These are phyloP conservation scores for Sphyrna mokarran DNA, from an alignment of 2,113 vertebrate species.

Conservation along the genomic window DNA sequence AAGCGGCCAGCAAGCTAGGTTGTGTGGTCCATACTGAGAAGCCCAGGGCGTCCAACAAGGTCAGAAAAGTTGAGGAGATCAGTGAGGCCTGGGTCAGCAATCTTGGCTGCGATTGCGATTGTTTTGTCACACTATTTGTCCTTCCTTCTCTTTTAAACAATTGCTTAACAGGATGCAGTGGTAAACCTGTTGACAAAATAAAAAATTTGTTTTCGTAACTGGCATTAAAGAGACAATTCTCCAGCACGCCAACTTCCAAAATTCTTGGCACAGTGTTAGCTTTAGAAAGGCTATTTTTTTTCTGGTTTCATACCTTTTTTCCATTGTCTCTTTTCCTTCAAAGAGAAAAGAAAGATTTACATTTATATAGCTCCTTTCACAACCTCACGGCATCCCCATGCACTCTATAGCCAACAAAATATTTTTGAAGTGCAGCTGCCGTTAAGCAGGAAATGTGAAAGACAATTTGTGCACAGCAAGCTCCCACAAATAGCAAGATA, in stretches of 20 bases:
- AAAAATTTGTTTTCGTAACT: slow-evolving; percentile 4
- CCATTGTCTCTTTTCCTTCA: background rate
- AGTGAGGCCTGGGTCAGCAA: background rate
- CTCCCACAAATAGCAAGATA: background rate
- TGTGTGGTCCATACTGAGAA: background rate
- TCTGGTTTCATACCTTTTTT: background rate
- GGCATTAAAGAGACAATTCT: slow-evolving; percentile 7
- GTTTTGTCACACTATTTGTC: slow-evolving; percentile 13
- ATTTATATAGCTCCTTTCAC: background rate
- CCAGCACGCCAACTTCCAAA: background rate
- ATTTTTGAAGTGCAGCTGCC: background rate
- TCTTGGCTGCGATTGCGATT: background rate
- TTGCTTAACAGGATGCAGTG: slow-evolving; percentile 14
- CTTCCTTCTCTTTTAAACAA: slow-evolving; percentile 2
- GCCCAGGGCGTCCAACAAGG: background rate
- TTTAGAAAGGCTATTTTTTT: background rate
- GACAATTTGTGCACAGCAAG: background rate
- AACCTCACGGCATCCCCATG: background rate
- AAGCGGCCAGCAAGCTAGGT: background rate
- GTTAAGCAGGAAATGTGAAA: background rate
- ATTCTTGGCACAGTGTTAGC: background rate
- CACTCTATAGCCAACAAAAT: background rate
- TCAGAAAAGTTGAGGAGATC: background rate
- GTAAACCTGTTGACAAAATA: background rate
- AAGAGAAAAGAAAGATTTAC: background rate